Percentiles rank a stretch among this genome's conserved stretches.
Conservation (phyloP, 2,113 vertebrate species). For the Gorsachius goisagi region DNA sequence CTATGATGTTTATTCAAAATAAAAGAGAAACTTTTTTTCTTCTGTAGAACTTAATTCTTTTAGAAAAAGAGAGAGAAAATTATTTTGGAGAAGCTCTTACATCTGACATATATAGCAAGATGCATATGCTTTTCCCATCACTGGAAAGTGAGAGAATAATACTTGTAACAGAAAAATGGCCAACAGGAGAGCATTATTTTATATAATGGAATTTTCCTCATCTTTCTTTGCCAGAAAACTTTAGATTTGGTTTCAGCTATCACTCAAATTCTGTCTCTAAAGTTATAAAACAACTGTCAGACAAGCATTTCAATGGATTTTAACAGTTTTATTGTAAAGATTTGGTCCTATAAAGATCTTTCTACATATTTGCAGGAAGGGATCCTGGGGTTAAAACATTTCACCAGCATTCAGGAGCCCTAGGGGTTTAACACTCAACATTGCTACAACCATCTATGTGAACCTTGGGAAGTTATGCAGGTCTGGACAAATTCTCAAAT, state of each 20-base stretch:
- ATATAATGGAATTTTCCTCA: not conserved
- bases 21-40: slow-evolving; percentile 36
- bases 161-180: not conserved
- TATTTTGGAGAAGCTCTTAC: not conserved
- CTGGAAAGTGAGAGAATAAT: slow-evolving; percentile 12
- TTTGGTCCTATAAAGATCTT: not conserved
- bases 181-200: not conserved
- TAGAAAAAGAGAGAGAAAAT: not conserved
- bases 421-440: not conserved
- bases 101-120: not conserved
- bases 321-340: not conserved
- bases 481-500: not conserved
- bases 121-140: not conserved
- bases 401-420: not conserved
- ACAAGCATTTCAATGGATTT: not conserved
- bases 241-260: slow-evolving; percentile 4
- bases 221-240: not conserved
- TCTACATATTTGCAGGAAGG: not conserved
- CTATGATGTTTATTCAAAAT: slow-evolving; percentile 39
- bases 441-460: not conserved
- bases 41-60: slow-evolving; percentile 42
- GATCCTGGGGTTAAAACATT: not conserved
- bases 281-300: not conserved
- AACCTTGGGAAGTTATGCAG: not conserved
- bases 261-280: not conserved